phyloP scores from a whole-genome alignment of 2,113 vertebrate species.

The Hystrix brachyura region DNA sequence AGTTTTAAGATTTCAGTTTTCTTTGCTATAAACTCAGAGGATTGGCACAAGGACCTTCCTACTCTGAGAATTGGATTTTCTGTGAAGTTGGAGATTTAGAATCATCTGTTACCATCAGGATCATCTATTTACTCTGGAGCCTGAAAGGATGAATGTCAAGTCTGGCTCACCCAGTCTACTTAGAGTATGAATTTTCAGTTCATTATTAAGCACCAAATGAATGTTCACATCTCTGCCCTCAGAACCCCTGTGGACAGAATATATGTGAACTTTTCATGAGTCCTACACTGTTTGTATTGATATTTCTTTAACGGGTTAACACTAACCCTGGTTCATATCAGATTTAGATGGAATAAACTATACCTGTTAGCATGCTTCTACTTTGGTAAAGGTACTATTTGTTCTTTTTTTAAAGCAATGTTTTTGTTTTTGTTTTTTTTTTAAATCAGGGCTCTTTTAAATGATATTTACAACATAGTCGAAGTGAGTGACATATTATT shows the following conservation, averaged over 20 bases:
- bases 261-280: not conserved
- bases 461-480: not conserved
- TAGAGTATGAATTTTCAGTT: not conserved
- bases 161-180: not conserved
- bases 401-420: not conserved
- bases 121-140: not conserved
- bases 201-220: not conserved
- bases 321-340: not conserved
- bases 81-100: not conserved
- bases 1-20: not conserved
- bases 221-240: not conserved
- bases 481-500: not conserved
- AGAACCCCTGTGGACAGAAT: not conserved
- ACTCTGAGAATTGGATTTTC: not conserved
- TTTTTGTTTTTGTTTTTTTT: not conserved
- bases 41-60: not conserved
- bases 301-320: not conserved
- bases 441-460: not conserved
- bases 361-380: not conserved
- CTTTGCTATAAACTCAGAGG: not conserved
- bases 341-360: slow-evolving; percentile 1
- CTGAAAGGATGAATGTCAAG: not conserved
- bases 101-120: not conserved
- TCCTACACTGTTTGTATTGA: not conserved
- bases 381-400: not conserved